These are phyloP conservation scores for Neoascia interrupta DNA, from an alignment of 2,888 invertebrate genomes.

Conservation along the genomic window DNA sequence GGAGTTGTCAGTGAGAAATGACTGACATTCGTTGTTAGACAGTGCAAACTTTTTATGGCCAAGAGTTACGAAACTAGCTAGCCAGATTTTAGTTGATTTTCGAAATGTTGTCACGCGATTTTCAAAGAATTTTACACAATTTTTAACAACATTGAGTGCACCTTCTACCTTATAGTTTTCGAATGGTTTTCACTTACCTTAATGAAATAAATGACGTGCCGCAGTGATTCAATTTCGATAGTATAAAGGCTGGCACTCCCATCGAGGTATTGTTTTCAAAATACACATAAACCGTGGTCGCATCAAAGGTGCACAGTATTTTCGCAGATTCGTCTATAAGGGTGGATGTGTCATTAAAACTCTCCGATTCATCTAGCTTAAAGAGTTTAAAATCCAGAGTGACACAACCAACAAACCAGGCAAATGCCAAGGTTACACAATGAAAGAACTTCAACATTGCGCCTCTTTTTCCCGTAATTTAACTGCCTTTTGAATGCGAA, in stretches of 20 bases:
- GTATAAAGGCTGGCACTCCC: constrained; percentile 73
- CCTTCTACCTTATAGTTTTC: background rate
- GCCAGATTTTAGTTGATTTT: too few species aligned
- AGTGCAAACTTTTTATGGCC: too few species aligned
- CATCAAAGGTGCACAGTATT: constrained; percentile 74
- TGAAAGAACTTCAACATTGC: constrained; percentile 9
- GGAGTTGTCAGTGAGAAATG: too few species aligned
- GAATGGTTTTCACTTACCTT: constrained; percentile 73
- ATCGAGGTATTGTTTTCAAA: constrained; percentile 74
- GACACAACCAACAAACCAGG: constrained; percentile 17
- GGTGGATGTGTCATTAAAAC: background rate
- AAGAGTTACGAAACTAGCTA: too few species aligned
- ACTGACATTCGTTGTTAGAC: too few species aligned
- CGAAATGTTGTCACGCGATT: too few species aligned
- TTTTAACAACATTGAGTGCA: too few species aligned
- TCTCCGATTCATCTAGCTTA: background rate
- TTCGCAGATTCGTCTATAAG: constrained; percentile 72
- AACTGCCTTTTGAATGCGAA: background rate
- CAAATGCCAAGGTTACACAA: background rate
- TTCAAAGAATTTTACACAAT: too few species aligned
- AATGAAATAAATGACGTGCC: constrained; percentile 74
- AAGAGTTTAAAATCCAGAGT: too few species aligned
- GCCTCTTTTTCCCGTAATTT: background rate
- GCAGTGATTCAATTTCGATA: constrained; percentile 74
- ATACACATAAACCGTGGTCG: constrained; percentile 75